phyloP scores from a whole-genome alignment of 2,797 vertebrate genomes.

The Parotocinclus haroldoi region DNA sequence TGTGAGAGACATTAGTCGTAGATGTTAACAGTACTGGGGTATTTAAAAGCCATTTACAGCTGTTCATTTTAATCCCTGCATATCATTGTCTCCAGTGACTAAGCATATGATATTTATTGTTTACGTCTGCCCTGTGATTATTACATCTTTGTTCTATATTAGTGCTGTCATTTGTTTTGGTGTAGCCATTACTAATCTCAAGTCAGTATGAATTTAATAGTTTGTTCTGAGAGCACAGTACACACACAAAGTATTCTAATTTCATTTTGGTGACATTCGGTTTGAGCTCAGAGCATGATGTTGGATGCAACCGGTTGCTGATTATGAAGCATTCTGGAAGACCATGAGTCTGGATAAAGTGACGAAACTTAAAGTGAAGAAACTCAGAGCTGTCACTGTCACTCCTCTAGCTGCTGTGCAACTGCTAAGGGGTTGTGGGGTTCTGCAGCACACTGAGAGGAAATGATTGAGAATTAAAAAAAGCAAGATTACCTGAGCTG shows the following conservation, averaged over 20 bases:
- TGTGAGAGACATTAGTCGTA: conserved; percentile 22
- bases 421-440: conserved; percentile 38
- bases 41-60: conserved; percentile 57
- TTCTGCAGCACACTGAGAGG: conserved; percentile 29
- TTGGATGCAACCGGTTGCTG: conserved; percentile 16
- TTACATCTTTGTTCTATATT: too few relatives aligned
- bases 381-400: conserved; percentile 76
- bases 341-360: conserved; percentile 41
- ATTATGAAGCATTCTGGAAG: conserved; percentile 51
- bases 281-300: too few relatives aligned
- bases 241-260: not conserved
- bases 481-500: not conserved
- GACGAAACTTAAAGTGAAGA: conserved; percentile 27
- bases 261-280: not conserved
- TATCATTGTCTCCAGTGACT: conserved; percentile 60
- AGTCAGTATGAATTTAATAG: not conserved
- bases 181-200: not conserved
- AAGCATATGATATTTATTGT: conserved; percentile 40
- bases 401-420: conserved; percentile 48
- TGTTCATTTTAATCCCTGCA: conserved; percentile 51
- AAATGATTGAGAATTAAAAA: conserved; percentile 17
- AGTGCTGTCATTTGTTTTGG: not conserved
- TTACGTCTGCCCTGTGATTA: too few relatives aligned
- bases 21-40: conserved; percentile 37
- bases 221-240: too few relatives aligned